Conservation (phyloP, 2,888 invertebrate genomes). For the Eilema sororculum region DNA sequence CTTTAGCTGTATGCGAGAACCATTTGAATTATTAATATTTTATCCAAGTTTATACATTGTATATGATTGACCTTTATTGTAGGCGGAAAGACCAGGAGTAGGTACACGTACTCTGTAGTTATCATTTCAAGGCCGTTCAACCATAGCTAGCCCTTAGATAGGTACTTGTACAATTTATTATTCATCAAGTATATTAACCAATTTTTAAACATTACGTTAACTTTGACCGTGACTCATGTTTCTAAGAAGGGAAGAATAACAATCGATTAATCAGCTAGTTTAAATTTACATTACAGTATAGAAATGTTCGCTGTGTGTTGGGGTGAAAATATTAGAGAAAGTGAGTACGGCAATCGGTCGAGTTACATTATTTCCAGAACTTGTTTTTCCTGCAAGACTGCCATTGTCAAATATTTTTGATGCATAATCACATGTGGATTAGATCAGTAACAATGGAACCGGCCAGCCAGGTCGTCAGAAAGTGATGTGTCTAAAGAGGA, state of each 20-base stretch:
- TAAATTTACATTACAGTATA: conserved; percentile 63
- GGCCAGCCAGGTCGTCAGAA: conserved; percentile 71
- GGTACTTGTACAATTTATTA: conserved; percentile 34
- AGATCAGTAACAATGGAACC: conserved; percentile 70
- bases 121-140: conserved; percentile 40
- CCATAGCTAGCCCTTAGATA: conserved; percentile 35
- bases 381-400: conserved; percentile 72
- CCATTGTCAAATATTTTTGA: conserved; percentile 70
- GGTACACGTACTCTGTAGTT: conserved; percentile 24
- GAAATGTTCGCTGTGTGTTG: conserved; percentile 59
- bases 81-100: conserved; percentile 34
- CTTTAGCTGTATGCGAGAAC: conserved; percentile 21
- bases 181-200: conserved; percentile 36
- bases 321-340: conserved; percentile 75
- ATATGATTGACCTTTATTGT: conserved; percentile 45
- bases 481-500: conserved; percentile 75
- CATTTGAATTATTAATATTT: conserved; percentile 49
- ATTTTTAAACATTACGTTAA: conserved; percentile 24
- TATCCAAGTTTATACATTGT: conserved; percentile 31
- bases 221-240: conserved; percentile 31
- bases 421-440: conserved; percentile 80
- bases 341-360: conserved; percentile 69
- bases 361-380: conserved; percentile 77
- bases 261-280: conserved; percentile 66
- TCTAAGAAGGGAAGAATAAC: conserved; percentile 57